These are phyloP conservation scores for Steatornis caripensis DNA, from an alignment of 2,113 vertebrate species.

Conservation along the genomic window DNA sequence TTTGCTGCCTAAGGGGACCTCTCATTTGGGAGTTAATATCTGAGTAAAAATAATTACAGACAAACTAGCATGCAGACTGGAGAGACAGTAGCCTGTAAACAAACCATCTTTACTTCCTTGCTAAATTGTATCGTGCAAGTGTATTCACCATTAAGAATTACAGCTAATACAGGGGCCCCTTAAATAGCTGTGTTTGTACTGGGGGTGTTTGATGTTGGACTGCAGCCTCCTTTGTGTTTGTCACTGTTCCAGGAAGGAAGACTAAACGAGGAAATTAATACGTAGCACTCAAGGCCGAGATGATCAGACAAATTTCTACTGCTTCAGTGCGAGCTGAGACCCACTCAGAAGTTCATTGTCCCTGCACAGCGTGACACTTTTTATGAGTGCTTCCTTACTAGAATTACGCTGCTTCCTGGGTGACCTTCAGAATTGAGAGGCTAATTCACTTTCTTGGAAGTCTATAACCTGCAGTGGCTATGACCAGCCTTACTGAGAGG, in stretches of 20 bases:
- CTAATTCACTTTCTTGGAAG: background rate
- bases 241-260: background rate
- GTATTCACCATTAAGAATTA: background rate
- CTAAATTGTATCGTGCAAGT: background rate
- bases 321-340: background rate
- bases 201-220: background rate
- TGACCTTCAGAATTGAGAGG: background rate
- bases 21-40: background rate
- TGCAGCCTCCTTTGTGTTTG: background rate
- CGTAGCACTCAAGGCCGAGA: background rate
- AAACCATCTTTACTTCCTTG: background rate
- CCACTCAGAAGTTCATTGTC: background rate
- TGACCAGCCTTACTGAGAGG: background rate
- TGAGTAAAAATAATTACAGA: background rate
- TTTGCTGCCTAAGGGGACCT: background rate
- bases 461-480: background rate
- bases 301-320: background rate
- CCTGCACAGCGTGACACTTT: background rate
- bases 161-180: background rate
- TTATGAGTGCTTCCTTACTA: background rate
- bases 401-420: background rate
- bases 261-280: background rate
- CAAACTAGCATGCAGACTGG: background rate
- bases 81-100: background rate
- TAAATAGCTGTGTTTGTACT: background rate